Conservation (phyloP, 1,140 invertebrate genomes). For the Papilio helenus region DNA sequence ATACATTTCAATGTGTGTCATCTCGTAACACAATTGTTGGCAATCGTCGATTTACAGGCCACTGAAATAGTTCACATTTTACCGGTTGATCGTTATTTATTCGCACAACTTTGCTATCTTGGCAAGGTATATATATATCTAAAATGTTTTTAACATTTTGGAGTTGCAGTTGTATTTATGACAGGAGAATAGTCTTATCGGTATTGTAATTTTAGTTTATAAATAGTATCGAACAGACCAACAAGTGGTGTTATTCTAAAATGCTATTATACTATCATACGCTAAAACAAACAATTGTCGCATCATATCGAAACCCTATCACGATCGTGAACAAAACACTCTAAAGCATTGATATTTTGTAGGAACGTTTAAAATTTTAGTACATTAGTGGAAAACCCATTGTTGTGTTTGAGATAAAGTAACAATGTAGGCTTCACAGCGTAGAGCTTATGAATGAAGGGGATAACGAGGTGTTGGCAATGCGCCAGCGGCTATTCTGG, state of each 20-base stretch:
- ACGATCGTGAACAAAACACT: not conserved
- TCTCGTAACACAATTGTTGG: conserved; percentile 2
- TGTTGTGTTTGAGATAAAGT: not conserved
- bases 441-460: conserved; percentile 74
- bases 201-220: no score
- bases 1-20: conserved; percentile 25
- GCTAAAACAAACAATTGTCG: no score
- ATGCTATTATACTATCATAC: no score
- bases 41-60: conserved; percentile 22
- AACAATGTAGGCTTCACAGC: conserved; percentile 31
- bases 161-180: no score
- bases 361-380: not conserved
- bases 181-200: no score
- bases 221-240: no score
- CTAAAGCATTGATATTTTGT: not conserved
- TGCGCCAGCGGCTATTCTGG: conserved; percentile 73
- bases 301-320: not conserved
- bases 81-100: not conserved
- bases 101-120: conserved; percentile 6
- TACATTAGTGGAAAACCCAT: not conserved
- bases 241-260: no score
- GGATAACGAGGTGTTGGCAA: conserved; percentile 58
- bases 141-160: not conserved
- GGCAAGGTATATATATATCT: not conserved
- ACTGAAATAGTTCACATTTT: conserved; percentile 22